phyloP scores from a whole-genome alignment of 2,113 vertebrate genomes.

The Ibidorhyncha struthersii region DNA sequence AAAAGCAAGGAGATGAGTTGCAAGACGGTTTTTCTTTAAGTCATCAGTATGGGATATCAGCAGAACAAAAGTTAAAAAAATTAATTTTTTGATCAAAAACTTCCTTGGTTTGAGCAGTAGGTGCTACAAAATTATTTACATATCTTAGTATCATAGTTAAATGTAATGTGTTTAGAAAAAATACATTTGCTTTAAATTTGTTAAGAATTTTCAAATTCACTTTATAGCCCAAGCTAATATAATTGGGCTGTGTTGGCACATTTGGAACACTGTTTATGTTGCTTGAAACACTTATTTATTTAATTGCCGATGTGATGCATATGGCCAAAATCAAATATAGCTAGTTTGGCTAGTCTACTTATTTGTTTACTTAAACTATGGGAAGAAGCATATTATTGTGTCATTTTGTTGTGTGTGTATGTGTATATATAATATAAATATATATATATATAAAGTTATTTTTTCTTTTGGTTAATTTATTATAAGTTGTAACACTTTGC shows the following conservation, averaged over 20 bases:
- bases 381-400: constrained; percentile 98
- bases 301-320: constrained; percentile 98
- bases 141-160: constrained; percentile 99
- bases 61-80: constrained; percentile 87
- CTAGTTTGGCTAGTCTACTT: constrained; percentile 99
- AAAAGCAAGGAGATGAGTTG: constrained; percentile 99
- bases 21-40: constrained; percentile 96
- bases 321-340: constrained; percentile 99
- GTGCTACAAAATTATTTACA: constrained; percentile 99
- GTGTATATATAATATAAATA: constrained; percentile 92
- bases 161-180: constrained; percentile 97
- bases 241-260: constrained; percentile 86
- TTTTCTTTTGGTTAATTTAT: constrained; percentile 99
- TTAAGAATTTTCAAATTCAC: constrained; percentile 85
- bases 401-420: constrained; percentile 99
- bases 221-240: constrained; percentile 86
- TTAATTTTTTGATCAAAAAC: constrained; percentile 90
- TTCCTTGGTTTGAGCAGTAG: constrained; percentile 99
- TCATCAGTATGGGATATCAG: constrained; percentile 97
- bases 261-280: constrained; percentile 95
- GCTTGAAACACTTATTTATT: constrained; percentile 91
- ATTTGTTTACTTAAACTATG: constrained; percentile 99
- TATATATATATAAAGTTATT: constrained; percentile 99
- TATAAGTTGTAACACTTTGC: constrained; percentile 97
- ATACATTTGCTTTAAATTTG: constrained; percentile 96